Evolutionary conservation across 1,140 invertebrate genomes (phyloP).

Genomic region (Melitaea cinxia): DNA sequence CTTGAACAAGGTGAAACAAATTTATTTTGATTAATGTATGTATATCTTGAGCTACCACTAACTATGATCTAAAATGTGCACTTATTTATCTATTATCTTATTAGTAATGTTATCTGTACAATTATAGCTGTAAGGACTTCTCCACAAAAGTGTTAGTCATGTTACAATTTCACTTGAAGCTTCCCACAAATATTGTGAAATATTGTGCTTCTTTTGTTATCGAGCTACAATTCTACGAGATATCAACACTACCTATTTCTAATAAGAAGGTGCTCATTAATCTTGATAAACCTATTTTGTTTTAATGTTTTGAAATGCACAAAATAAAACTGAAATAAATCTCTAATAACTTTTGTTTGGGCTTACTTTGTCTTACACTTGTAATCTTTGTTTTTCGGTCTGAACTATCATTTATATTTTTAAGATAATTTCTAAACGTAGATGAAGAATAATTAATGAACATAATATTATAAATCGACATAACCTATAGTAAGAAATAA

Average conservation of each 20-base stretch:
- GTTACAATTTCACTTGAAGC: background rate
- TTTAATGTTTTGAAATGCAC: background rate
- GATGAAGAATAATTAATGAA: background rate
- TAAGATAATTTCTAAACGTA: background rate
- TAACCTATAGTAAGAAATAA: background rate
- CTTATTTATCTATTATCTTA: no score
- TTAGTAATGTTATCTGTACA: background rate
- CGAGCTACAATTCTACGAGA: background rate
- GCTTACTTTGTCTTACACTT: background rate
- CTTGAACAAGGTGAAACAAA: no score
- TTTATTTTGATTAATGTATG: no score
- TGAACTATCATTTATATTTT: background rate
- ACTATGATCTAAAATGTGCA: no score
- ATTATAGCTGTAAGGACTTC: background rate
- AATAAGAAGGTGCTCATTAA: background rate
- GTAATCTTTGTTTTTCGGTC: background rate
- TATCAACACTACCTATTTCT: background rate
- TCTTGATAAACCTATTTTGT: background rate
- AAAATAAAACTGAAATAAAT: background rate
- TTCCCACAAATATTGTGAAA: background rate
- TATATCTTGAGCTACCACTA: no score
- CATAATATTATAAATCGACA: background rate
- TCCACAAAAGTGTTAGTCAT: background rate
- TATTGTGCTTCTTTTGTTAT: background rate
- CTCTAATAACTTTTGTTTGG: background rate